Conservation (phyloP, 1,140 invertebrate genomes). For the Neoseiulus cucumeris region DNA sequence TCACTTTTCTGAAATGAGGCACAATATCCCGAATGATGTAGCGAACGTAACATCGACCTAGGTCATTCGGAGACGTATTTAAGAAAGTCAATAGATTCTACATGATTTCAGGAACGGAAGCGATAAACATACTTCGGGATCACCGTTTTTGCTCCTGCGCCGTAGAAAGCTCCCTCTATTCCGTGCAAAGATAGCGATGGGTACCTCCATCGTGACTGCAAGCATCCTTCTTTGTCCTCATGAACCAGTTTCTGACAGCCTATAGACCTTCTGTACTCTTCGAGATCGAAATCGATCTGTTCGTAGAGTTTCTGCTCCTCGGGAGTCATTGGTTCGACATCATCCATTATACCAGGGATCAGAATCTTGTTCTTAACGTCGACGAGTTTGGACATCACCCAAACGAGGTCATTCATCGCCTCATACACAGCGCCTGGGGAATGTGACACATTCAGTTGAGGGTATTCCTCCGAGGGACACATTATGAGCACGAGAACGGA, state of each 20-base stretch:
- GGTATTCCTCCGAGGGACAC: not conserved
- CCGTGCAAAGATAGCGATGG: slow-evolving; percentile 23
- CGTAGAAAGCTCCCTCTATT: slow-evolving; percentile 78
- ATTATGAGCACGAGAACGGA: not conserved
- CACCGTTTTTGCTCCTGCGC: slow-evolving; percentile 77
- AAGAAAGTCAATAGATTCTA: not conserved
- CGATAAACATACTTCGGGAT: slow-evolving; percentile 41
- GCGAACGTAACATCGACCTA: not conserved
- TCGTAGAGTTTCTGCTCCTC: slow-evolving; percentile 58
- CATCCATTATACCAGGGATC: slow-evolving; percentile 53
- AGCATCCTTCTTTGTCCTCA: slow-evolving; percentile 26
- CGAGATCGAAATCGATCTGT: slow-evolving; percentile 70
- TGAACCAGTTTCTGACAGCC: slow-evolving; percentile 29
- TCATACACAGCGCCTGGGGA: slow-evolving; percentile 33
- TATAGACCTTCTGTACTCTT: slow-evolving; percentile 50
- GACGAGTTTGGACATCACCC: slow-evolving; percentile 56
- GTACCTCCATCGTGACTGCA: slow-evolving; percentile 10
- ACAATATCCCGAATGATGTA: not conserved
- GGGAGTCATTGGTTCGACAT: slow-evolving; percentile 47
- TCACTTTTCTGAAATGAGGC: slow-evolving; percentile 44
- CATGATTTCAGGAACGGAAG: not conserved
- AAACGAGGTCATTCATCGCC: slow-evolving; percentile 70
- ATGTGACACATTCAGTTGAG: not conserved
- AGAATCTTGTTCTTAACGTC: slow-evolving; percentile 64
- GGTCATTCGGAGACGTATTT: not conserved